phyloP scores from a whole-genome alignment of 2,888 invertebrate species.

The Leucophenga montana region DNA sequence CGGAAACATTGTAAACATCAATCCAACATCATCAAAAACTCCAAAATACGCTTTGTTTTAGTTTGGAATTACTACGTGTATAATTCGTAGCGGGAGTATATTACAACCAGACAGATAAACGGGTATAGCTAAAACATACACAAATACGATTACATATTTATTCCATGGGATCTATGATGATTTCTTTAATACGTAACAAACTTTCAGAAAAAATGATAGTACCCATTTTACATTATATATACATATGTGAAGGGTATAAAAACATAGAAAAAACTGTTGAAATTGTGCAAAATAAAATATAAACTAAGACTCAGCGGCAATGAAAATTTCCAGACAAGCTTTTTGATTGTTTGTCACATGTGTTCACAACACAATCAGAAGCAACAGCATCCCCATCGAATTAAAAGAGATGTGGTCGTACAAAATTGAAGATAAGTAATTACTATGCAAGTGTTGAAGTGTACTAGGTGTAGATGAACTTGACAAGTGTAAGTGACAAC shows the following conservation, averaged over 20 bases:
- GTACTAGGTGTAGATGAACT: background rate
- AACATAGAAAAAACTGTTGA: background rate
- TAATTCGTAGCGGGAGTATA: too few relatives aligned
- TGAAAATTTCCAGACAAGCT: constrained; percentile 35
- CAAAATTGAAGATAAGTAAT: constrained; percentile 38
- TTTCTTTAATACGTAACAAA: too few relatives aligned
- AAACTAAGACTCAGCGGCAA: background rate
- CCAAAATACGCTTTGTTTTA: too few relatives aligned
- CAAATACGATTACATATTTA: background rate
- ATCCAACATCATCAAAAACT: too few relatives aligned
- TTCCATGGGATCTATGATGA: background rate
- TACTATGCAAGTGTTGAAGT: constrained; percentile 45
- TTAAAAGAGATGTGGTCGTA: background rate
- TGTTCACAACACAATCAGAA: background rate
- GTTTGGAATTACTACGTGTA: too few relatives aligned
- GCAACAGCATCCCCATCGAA: background rate
- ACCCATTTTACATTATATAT: background rate
- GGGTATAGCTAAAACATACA: too few relatives aligned
- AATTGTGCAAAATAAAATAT: background rate
- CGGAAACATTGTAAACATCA: too few relatives aligned
- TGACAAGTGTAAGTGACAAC: too few relatives aligned
- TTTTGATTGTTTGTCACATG: constrained; percentile 43
- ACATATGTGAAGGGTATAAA: background rate
- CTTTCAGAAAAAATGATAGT: background rate
- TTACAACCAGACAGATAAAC: too few relatives aligned